These are phyloP conservation scores for Montipora cactus DNA, from an alignment of 64 coral and sea anemone species.

Conservation along the genomic window DNA sequence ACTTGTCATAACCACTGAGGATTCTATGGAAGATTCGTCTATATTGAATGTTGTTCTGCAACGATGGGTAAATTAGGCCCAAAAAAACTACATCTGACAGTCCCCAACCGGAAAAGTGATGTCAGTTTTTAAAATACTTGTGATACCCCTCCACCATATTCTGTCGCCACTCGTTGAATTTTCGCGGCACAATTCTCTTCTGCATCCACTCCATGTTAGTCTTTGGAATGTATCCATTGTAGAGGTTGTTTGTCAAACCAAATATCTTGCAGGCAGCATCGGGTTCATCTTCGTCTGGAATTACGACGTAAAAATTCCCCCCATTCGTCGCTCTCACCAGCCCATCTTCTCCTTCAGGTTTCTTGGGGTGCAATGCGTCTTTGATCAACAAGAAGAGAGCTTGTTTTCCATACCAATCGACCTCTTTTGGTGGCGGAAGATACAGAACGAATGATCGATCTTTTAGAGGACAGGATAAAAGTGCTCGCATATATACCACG, in stretches of 20 bases:
- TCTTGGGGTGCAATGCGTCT: slow-evolving; percentile 27
- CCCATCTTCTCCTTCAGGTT: slow-evolving; percentile 39
- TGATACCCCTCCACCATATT: too few species aligned
- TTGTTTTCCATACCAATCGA: too few species aligned
- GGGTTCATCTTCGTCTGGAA: slow-evolving; percentile 1
- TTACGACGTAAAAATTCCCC: slow-evolving; percentile 52
- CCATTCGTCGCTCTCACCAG: slow-evolving; percentile 49
- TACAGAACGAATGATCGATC: slow-evolving; percentile 13
- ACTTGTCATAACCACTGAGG: too few species aligned
- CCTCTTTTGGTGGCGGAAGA: background rate
- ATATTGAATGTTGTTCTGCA: too few species aligned
- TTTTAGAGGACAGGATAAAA: slow-evolving; percentile 13
- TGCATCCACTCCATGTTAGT: slow-evolving; percentile 1
- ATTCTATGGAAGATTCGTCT: too few species aligned
- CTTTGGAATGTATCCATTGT: slow-evolving; percentile 39
- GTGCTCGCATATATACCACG: slow-evolving; percentile 11
- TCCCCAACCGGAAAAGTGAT: too few species aligned
- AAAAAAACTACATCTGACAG: too few species aligned
- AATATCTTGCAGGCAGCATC: slow-evolving; percentile 43
- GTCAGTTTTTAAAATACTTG: too few species aligned
- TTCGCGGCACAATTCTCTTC: too few species aligned
- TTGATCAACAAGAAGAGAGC: background rate
- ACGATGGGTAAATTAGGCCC: too few species aligned
- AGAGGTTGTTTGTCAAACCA: slow-evolving; percentile 33
- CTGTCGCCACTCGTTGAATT: too few species aligned